Base-by-base conservation (phyloP, 1,140 invertebrate species). In the Pissodes strobi region DNA sequence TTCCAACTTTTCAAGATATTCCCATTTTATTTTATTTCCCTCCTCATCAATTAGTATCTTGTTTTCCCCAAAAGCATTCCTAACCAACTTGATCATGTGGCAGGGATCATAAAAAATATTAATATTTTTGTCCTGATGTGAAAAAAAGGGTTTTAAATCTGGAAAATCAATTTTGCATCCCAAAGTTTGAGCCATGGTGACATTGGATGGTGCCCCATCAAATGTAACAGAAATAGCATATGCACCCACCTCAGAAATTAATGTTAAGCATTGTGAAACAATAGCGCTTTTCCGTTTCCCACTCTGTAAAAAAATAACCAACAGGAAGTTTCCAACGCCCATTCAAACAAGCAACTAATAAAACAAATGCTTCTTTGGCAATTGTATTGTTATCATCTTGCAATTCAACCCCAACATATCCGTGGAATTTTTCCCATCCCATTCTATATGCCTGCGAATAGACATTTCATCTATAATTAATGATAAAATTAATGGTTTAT, bases 11-110 rank as follows among this genome's bases (percentile, higher is more conserved):
- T 68, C 46, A 30, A 76, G 52, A 67, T 64, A 71, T 12, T 59
- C n/a, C 73, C 69, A 78, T 21, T 56, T 59, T 39, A 70, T 70
- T n/a, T 39, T 46, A 25, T 59, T 43, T 46, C 62, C 64, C n/a
- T 72, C 18, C 1, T 37, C 41, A 69, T 76, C 69, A n/a, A 66
- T 43, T 21, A 75, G 56, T 41, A n/a, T 43, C 55, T 63, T 62
- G 37, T 64, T 69, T 10, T 72, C 71, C 9, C 64, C 72, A 27
- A 74, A 43, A 43, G 18, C 39, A 43, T 43, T 41, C 13, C 38
- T 43, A 1, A 2, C 18, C 18, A 43, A 43, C 15, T 43, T 43
- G 10, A 18, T 9, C 39, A 43, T 43, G 18, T 43, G 39, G 18
- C 39, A 43, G n/a, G 39, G 10, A 43, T 43, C 39, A 43, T 17